Conservation (phyloP, 2,888 invertebrate species). For the Tipula lateralis region DNA sequence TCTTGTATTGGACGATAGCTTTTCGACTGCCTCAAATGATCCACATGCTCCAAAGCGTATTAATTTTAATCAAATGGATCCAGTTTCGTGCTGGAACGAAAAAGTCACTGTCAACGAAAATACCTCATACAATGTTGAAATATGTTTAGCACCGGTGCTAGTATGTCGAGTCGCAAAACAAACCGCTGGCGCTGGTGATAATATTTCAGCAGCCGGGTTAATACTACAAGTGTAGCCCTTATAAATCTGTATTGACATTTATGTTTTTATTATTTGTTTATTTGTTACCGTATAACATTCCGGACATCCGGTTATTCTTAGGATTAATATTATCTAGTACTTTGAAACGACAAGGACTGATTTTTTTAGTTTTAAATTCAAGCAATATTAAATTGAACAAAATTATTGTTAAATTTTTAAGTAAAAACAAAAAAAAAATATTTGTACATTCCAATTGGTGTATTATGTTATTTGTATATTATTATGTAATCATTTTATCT, state of each 20-base stretch:
- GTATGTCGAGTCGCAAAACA: constrained; percentile 76
- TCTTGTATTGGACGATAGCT: constrained; percentile 76
- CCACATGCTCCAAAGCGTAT: constrained; percentile 54
- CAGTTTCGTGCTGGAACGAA: constrained; percentile 81
- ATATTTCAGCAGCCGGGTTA: constrained; percentile 83
- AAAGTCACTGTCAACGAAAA: constrained; percentile 41
- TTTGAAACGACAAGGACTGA: not conserved
- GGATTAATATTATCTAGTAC: not conserved
- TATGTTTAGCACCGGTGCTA: constrained; percentile 78
- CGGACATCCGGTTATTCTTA: not conserved
- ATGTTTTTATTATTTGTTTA: not conserved
- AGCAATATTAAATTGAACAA: not conserved
- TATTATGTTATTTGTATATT: not conserved
- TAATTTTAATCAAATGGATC: constrained; percentile 61
- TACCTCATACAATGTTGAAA: constrained; percentile 48
- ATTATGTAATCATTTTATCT: not conserved
- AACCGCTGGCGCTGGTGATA: constrained; percentile 83
- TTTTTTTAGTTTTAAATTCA: not conserved
- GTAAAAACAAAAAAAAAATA: not conserved
- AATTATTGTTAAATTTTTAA: not conserved
- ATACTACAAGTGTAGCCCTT: constrained; percentile 57
- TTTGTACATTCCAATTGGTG: constrained; percentile 3
- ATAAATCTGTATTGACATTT: not conserved
- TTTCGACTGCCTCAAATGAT: constrained; percentile 59
- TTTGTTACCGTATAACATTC: not conserved